A percentile compares a stretch with the other conserved stretches of the same genome.
Conservation (phyloP, 2,888 invertebrate genomes). For the Zele albiditarsus region DNA sequence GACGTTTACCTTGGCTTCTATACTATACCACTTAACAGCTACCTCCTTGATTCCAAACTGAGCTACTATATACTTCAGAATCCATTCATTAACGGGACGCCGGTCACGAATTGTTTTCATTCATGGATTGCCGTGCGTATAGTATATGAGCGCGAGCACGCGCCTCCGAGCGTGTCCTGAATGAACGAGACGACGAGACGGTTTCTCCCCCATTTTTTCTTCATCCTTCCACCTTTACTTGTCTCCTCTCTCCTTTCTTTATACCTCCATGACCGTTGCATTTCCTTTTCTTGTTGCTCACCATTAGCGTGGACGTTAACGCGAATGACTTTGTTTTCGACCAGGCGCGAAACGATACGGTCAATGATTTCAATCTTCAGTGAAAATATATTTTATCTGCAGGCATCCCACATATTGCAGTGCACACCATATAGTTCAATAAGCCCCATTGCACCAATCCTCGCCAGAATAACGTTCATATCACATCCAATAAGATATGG, state of each 20-base stretch:
- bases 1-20: conserved; percentile 53
- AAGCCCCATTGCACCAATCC: conserved; percentile 12
- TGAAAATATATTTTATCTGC: conserved; percentile 26
- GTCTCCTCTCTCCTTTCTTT: conserved; percentile 2
- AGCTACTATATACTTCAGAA: conserved; percentile 60
- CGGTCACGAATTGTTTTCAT: conserved; percentile 69
- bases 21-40: conserved; percentile 53
- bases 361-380: conserved; percentile 41
- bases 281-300: not conserved
- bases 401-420: not conserved
- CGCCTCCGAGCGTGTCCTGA: conserved; percentile 52
- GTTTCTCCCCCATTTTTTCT: conserved; percentile 24
- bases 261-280: not conserved
- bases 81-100: conserved; percentile 66
- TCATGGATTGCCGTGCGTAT: conserved; percentile 65
- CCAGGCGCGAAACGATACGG: conserved; percentile 36
- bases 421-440: not conserved
- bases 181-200: conserved; percentile 48
- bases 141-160: conserved; percentile 48
- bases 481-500: conserved; percentile 13
- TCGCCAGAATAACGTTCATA: not conserved
- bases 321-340: conserved; percentile 44
- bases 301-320: conserved; percentile 40
- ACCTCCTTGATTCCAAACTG: conserved; percentile 60
- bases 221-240: conserved; percentile 8